Evolutionary conservation across 2,797 vertebrate species (phyloP), one percentile per base, ranked within the genome.

Genomic region (Eupleurogrammus muticus): DNA sequence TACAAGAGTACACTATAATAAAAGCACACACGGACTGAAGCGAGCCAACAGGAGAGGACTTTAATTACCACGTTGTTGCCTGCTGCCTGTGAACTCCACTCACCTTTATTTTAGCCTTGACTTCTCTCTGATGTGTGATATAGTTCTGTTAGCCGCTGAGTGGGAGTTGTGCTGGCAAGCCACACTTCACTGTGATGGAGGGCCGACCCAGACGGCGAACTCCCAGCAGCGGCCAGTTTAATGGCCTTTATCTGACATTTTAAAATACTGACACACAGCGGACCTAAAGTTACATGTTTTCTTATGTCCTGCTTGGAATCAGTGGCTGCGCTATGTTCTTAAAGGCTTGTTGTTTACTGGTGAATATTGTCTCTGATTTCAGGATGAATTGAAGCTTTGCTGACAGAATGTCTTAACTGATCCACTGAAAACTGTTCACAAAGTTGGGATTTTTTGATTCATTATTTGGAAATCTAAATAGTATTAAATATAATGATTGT

Each of bases 121-220:
- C n/a, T 52, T 34, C 9, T 36, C 28, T 66, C 38, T 38, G 28
- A 28, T 28, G 28, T 28, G 28, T 42, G 23, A 75, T 23, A 62
- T 51, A 21, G 46, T 9, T 52, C 42, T 49, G 14, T 53, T n/a
- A 16, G 54, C 20, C 16, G 60, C 3, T 62, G 66, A 71, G 80
- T 73, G 53, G 75, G 75, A 68, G 74, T 55, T 44, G 62, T 2
- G 17, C 53, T 56, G 70, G 64, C 36, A 60, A 62, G 28, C 28
- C 6, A 28, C 28, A 28, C 28, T 28, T 28, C 28, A 28, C 28
- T 28, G 28, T 28, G 28, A 28, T 28, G 6, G 28, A 28, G 28
- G 6, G 28, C 55, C 35, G 48, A 62, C 49, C 58, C 35, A 69
- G 75, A 76, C 59, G 62, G 59, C 67, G 23, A 72, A 44, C 70